Conservation (phyloP, 2,888 invertebrate genomes). For the Machimus atricapillus region DNA sequence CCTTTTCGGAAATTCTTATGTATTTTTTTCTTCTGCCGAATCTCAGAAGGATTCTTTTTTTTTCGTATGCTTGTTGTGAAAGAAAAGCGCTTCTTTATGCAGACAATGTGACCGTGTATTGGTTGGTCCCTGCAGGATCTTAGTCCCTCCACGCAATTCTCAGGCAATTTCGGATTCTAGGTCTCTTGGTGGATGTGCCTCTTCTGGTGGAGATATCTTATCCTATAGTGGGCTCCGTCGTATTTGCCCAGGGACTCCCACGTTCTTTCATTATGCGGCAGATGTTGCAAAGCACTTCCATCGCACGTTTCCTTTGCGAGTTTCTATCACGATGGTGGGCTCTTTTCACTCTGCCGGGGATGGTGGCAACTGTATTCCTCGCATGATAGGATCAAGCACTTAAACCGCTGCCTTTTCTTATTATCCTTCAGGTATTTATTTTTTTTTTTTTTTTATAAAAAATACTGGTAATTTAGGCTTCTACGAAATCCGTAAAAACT, state of each 20-base stretch:
- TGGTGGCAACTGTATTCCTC: background rate
- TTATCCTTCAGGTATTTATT: slow-evolving; percentile 42
- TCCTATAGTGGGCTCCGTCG: background rate
- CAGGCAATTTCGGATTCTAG: background rate
- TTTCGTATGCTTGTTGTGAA: background rate
- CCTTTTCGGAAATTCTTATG: background rate
- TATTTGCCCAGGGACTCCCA: background rate
- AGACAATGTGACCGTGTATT: background rate
- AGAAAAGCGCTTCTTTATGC: background rate
- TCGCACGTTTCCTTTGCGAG: background rate
- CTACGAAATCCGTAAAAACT: background rate
- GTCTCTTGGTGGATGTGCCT: background rate
- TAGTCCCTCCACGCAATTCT: slow-evolving; percentile 17
- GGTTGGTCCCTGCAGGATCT: slow-evolving; percentile 1
- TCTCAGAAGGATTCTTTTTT: background rate
- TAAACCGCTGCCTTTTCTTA: background rate
- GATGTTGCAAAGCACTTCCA: slow-evolving; percentile 41
- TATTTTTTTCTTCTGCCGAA: background rate
- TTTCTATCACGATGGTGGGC: background rate
- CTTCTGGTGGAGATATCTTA: background rate
- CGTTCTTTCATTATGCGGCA: slow-evolving; percentile 44
- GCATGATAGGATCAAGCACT: background rate
- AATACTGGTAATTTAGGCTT: background rate
- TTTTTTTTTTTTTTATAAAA: slow-evolving; percentile 15
- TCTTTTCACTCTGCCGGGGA: background rate